These are phyloP conservation scores for Paratilapia polleni DNA, from an alignment of 2,113 vertebrate species.

Conservation along the genomic window DNA sequence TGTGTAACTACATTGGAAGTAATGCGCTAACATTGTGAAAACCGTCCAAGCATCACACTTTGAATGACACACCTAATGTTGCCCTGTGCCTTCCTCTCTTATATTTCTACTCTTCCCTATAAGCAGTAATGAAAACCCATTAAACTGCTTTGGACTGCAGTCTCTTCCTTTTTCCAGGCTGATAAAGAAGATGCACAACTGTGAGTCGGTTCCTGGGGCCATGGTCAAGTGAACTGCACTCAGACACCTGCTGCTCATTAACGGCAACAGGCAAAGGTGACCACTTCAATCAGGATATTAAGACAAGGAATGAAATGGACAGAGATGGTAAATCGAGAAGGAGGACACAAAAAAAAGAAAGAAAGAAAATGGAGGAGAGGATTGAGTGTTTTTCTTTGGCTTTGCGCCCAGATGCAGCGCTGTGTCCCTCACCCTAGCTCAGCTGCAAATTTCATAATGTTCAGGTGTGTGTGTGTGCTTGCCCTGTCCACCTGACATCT, in stretches of 20 bases:
- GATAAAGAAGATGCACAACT: conserved; percentile 31
- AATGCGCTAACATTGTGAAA: neutral
- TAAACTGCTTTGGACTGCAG: conserved; percentile 33
- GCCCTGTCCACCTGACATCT: conserved; percentile 60
- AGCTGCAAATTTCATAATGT: conserved; percentile 32
- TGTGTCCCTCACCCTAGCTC: conserved; percentile 59
- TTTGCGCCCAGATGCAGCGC: conserved; percentile 57
- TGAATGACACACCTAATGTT: neutral
- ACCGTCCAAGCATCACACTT: neutral
- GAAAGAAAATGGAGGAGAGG: neutral
- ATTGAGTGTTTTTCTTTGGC: conserved; percentile 53
- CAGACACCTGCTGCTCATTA: conserved; percentile 73
- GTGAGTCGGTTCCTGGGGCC: conserved; percentile 15
- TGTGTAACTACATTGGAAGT: neutral
- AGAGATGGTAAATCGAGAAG: conserved; percentile 15
- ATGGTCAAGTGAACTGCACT: conserved; percentile 46
- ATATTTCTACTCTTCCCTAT: conserved; percentile 26
- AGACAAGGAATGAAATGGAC: conserved; percentile 64
- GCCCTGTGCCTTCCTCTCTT: neutral
- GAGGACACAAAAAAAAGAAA: neutral
- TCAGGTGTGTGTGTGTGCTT: conserved; percentile 22
- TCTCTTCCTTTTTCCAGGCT: conserved; percentile 1
- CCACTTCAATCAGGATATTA: conserved; percentile 73
- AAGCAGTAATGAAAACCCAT: conserved; percentile 49
- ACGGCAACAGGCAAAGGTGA: conserved; percentile 64